Evolutionary conservation across 2,113 vertebrate genomes (phyloP).

Genomic region (Anolis carolinensis): DNA sequence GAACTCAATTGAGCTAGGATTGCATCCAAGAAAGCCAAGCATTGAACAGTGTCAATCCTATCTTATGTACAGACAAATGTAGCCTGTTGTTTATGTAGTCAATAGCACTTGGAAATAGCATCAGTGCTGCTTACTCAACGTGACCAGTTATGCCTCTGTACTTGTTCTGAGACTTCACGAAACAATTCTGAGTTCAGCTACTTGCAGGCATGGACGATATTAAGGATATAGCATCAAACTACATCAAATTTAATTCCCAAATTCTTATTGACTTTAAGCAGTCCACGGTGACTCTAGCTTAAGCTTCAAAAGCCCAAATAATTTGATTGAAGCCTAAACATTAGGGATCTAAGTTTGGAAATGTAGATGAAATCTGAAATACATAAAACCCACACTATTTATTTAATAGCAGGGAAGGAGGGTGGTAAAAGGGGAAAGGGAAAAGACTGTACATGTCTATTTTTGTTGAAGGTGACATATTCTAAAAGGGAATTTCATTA

Average conservation of each 20-base stretch:
- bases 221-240: not conserved
- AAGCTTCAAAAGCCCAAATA: not conserved
- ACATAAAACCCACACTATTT: not conserved
- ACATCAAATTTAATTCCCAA: not conserved
- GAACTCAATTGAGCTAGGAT: too few species aligned
- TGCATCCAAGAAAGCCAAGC: not conserved
- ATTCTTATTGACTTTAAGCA: not conserved
- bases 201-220: not conserved
- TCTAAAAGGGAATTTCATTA: not conserved
- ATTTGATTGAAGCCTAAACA: not conserved
- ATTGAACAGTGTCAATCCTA: not conserved
- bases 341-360: not conserved
- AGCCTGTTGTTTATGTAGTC: not conserved
- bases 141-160: not conserved
- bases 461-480: not conserved
- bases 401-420: not conserved
- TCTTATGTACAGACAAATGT: not conserved
- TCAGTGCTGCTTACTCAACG: not conserved
- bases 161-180: not conserved
- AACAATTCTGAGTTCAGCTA: not conserved
- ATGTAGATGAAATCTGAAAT: not conserved
- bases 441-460: not conserved
- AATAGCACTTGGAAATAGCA: too few species aligned
- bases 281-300: not conserved
- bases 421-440: not conserved